Percentiles rank a stretch among this genome's conserved stretches.
phyloP scores from a whole-genome alignment of 1,140 invertebrate species.

The Marisa cornuarietis region DNA sequence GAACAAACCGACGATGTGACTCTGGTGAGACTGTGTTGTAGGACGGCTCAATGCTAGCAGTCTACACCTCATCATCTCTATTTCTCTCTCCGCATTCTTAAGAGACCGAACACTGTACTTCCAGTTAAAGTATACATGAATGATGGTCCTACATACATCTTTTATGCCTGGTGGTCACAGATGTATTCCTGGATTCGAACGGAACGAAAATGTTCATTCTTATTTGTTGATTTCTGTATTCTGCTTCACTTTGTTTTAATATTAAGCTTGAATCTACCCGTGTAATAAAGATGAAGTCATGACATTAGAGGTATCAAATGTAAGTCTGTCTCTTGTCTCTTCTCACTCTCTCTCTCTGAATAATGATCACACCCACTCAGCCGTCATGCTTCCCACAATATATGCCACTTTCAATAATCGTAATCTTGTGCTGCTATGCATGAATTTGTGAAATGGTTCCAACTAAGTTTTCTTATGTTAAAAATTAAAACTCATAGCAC shows the following conservation, averaged over 20 bases:
- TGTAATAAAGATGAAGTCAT: not conserved
- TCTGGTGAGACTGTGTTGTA: not conserved
- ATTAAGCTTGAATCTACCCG: not conserved
- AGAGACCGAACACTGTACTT: too few relatives aligned
- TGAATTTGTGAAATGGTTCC: too few relatives aligned
- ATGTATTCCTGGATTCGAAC: not conserved
- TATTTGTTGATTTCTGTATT: too few relatives aligned
- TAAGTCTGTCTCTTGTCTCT: slow-evolving; percentile 8
- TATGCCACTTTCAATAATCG: too few relatives aligned
- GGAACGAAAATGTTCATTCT: too few relatives aligned
- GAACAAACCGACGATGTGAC: not conserved
- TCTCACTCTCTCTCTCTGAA: not conserved
- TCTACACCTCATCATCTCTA: not conserved
- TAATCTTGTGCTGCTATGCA: too few relatives aligned
- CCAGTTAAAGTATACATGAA: not conserved
- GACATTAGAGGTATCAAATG: not conserved
- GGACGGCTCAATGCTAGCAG: not conserved
- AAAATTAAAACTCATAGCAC: too few relatives aligned
- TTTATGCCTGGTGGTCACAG: not conserved
- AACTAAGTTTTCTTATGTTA: too few relatives aligned
- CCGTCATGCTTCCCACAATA: too few relatives aligned
- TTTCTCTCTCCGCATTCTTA: not conserved
- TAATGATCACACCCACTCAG: too few relatives aligned
- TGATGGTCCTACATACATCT: slow-evolving; percentile 4
- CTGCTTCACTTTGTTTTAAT: not conserved